Evolutionary conservation across 2,888 invertebrate genomes (phyloP), one percentile per base, ranked within the genome.

Genomic region (Sinodicranocentrus sp.): DNA sequence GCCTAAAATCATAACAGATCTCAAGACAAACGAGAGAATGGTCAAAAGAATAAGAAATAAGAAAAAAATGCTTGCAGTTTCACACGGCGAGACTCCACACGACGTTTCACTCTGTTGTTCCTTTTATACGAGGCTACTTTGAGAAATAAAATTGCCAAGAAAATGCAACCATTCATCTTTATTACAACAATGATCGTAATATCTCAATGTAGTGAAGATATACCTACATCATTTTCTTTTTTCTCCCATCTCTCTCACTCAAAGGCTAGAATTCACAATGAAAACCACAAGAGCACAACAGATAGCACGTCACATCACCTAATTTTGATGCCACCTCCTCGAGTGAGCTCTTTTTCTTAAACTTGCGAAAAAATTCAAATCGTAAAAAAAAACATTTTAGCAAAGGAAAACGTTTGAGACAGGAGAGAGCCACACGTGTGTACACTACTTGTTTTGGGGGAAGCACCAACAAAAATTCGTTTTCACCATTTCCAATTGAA

Each of bases 401-500:
- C n/a, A n/a, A n/a, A n/a, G n/a, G n/a, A n/a, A n/a, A n/a, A n/a
- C 6, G 39, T 8, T 39, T 39, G 13, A 39, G 13, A 39, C 39
- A 39, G 8, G 13, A 8, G 8, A 39, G 13, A 39, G 39, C 39
- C 15, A 48, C 48, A 48, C 15, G 10, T 10, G 33, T 33, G 33
- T 33, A 33, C 33, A 33, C 33, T 33, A 33, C 33, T 33, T 33
- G 33, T 33, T 33, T 33, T 33, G 33, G n/a, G n/a, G n/a, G 15
- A 57, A 57, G 57, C 5, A 21, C 6, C 19, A 57, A 57, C 19
- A 23, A 21, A 57, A 57, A 57, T 3, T 57, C 57, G 2, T 23
- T 43, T 65, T 57, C 61, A 82, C 82, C 82, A 76, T 82, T 59
- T 13, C 82, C 76, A 82, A 82, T 82, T 25, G 76, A 71, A 65